phyloP scores from a whole-genome alignment of 2,888 invertebrate species.

The Rotaria sp. region DNA sequence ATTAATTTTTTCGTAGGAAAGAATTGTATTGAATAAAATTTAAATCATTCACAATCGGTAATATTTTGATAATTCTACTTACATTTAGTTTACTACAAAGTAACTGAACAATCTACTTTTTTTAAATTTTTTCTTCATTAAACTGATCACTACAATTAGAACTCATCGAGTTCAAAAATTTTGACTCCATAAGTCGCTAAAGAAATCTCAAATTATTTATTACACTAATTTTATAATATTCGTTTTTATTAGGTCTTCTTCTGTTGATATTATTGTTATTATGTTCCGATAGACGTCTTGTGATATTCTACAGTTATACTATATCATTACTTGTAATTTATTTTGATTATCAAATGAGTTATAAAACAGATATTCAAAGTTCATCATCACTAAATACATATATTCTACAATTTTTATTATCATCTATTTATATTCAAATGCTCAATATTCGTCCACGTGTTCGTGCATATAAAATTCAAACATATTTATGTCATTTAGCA shows the following conservation, averaged over 20 bases:
- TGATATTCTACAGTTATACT: background rate
- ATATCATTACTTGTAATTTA: slow-evolving; percentile 2
- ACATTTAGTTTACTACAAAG: too few species aligned
- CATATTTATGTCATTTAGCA: background rate
- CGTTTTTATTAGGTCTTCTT: background rate
- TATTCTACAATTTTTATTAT: background rate
- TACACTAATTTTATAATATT: background rate
- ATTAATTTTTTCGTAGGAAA: too few species aligned
- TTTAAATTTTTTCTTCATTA: too few species aligned
- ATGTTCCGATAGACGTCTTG: background rate
- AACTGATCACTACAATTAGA: too few species aligned
- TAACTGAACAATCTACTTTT: too few species aligned
- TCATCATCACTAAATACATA: background rate
- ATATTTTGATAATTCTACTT: too few species aligned
- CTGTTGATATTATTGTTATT: background rate
- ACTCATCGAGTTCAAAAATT: too few species aligned
- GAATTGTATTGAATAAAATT: too few species aligned
- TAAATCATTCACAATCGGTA: too few species aligned
- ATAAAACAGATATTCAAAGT: background rate
- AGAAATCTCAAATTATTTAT: too few species aligned
- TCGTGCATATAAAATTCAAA: background rate
- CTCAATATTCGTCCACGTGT: background rate
- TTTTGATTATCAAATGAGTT: slow-evolving; percentile 3
- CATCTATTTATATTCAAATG: background rate
- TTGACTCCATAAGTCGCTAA: too few species aligned